These are phyloP conservation scores for Zelleria hepariella DNA, from an alignment of 2,888 invertebrate species.

Conservation along the genomic window DNA sequence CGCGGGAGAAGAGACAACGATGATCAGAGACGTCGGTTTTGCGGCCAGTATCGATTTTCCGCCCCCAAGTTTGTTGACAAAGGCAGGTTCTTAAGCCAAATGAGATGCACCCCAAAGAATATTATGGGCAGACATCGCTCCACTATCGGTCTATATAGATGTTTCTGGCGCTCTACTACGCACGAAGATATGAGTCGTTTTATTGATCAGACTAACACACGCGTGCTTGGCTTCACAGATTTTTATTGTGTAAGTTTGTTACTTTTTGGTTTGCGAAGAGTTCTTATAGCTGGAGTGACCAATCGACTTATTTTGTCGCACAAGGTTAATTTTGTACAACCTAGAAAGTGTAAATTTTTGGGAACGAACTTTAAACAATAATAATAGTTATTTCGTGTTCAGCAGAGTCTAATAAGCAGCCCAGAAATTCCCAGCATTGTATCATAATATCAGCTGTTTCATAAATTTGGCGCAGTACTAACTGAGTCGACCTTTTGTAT, in stretches of 20 bases:
- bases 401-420: too few relatives aligned
- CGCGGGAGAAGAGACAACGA: conserved; percentile 19
- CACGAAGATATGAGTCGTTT: conserved; percentile 13
- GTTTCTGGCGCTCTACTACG: neutral
- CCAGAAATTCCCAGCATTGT: too few relatives aligned
- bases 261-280: neutral
- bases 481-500: too few relatives aligned
- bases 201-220: conserved; percentile 29
- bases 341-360: too few relatives aligned
- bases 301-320: too few relatives aligned
- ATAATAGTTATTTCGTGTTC: too few relatives aligned
- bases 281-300: neutral
- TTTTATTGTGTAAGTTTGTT: neutral
- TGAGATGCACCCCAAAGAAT: conserved; percentile 73
- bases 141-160: conserved; percentile 41
- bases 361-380: too few relatives aligned
- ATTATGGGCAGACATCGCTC: conserved; percentile 71
- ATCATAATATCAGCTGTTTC: too few relatives aligned
- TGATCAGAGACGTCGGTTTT: conserved; percentile 48
- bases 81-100: conserved; percentile 72
- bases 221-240: neutral
- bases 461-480: too few relatives aligned
- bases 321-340: too few relatives aligned
- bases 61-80: conserved; percentile 70
- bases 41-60: conserved; percentile 67